phyloP scores from a whole-genome alignment of 2,888 invertebrate species.

The Thecocarcelia acutangulata region DNA sequence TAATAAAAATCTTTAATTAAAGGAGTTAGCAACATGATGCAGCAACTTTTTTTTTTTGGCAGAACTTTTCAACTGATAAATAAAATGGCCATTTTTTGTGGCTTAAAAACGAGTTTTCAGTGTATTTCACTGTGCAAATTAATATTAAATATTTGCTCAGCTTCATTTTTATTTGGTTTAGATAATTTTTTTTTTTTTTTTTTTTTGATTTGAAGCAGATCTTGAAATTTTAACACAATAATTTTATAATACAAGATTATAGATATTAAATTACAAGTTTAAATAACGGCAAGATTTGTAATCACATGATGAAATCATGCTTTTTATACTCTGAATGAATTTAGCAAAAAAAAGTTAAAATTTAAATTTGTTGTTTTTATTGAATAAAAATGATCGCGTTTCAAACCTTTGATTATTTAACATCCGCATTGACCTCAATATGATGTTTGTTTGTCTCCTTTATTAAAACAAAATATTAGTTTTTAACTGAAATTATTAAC shows the following conservation, averaged over 20 bases:
- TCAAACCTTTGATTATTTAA: slow-evolving; percentile 20
- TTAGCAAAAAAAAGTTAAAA: slow-evolving; percentile 38
- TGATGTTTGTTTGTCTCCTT: background rate
- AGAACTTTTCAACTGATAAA: no score
- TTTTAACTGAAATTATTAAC: slow-evolving; percentile 13
- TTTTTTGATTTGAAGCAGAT: slow-evolving; percentile 5
- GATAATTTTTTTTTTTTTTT: background rate
- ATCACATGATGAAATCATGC: slow-evolving; percentile 24
- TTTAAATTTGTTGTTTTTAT: slow-evolving; percentile 7
- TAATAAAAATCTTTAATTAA: no score
- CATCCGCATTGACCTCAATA: slow-evolving; percentile 65
- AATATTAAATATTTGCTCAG: slow-evolving; percentile 20
- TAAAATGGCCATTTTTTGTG: no score
- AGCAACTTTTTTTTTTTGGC: no score
- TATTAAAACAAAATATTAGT: slow-evolving; percentile 13
- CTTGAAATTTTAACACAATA: slow-evolving; percentile 43
- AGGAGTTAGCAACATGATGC: no score
- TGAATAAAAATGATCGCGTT: slow-evolving; percentile 28
- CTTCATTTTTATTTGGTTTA: background rate
- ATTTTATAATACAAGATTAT: slow-evolving; percentile 21
- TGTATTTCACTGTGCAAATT: no score
- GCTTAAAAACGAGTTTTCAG: no score
- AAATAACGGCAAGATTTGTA: slow-evolving; percentile 59
- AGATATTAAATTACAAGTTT: slow-evolving; percentile 58
- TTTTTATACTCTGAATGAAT: slow-evolving; percentile 22